Conservation (phyloP, 2,113 vertebrate genomes). For the Jacana jacana region DNA sequence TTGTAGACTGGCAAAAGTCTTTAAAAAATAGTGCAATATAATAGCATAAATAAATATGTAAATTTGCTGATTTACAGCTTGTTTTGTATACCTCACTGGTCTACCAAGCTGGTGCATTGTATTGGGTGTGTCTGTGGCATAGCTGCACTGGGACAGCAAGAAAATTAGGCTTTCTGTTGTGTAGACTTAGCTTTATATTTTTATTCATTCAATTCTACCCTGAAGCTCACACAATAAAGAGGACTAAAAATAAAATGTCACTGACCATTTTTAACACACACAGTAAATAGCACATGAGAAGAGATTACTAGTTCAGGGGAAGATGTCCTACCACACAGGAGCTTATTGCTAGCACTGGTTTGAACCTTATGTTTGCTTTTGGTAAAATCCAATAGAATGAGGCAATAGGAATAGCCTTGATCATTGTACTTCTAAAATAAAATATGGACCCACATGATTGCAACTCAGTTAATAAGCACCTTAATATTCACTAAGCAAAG, state of each 20-base stretch:
- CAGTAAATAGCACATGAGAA: not conserved
- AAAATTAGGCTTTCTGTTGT: not conserved
- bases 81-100: not conserved
- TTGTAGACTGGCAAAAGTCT: not conserved
- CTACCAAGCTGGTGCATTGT: not conserved
- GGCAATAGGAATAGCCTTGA: not conserved
- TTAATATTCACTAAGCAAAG: not conserved
- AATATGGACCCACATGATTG: not conserved
- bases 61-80: not conserved
- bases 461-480: not conserved
- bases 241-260: slow-evolving; percentile 14
- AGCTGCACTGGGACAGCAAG: not conserved
- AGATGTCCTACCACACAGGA: not conserved
- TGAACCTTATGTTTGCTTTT: not conserved
- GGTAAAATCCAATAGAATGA: not conserved
- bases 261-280: not conserved
- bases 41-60: not conserved
- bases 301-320: not conserved
- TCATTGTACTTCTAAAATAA: not conserved
- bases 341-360: not conserved
- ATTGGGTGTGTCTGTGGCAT: not conserved
- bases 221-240: not conserved
- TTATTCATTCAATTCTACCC: not conserved
- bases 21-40: not conserved
- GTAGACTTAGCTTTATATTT: not conserved